Percentiles rank a stretch among this genome's conserved stretches.
phyloP scores from a whole-genome alignment of 2,113 vertebrate genomes.

The Gobio gobio region DNA sequence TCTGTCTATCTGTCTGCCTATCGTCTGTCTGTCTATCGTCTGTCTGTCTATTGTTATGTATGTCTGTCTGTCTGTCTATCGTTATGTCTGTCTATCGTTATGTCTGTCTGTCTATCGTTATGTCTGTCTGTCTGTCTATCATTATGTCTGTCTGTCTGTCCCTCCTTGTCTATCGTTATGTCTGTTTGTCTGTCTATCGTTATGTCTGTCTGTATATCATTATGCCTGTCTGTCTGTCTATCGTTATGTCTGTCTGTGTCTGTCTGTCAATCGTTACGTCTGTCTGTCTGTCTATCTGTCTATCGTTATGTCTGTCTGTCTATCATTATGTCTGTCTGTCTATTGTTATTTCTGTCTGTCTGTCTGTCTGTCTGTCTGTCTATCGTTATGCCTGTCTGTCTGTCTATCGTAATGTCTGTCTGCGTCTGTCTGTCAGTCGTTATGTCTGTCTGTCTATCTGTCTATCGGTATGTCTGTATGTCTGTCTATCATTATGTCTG shows the following conservation, averaged over 20 bases:
- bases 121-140: no score
- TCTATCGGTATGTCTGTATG: no score
- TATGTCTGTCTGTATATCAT: background rate
- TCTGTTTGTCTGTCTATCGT: no score
- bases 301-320: background rate
- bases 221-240: background rate
- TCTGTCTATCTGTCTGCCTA: background rate
- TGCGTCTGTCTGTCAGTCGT: background rate
- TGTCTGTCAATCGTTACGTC: background rate
- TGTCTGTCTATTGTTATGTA: background rate
- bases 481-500: background rate
- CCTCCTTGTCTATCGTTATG: background rate
- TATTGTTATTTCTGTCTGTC: background rate
- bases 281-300: background rate
- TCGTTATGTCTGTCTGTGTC: no score
- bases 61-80: background rate
- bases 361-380: background rate
- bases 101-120: background rate
- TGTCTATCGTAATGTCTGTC: background rate
- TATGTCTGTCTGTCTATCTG: background rate
- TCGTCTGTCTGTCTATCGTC: background rate
- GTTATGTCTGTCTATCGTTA: background rate
- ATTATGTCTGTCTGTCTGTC: background rate
- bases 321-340: background rate
- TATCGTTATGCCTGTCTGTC: background rate